Conservation (phyloP, 2,797 vertebrate species). For the Urosaurus nigricauda region DNA sequence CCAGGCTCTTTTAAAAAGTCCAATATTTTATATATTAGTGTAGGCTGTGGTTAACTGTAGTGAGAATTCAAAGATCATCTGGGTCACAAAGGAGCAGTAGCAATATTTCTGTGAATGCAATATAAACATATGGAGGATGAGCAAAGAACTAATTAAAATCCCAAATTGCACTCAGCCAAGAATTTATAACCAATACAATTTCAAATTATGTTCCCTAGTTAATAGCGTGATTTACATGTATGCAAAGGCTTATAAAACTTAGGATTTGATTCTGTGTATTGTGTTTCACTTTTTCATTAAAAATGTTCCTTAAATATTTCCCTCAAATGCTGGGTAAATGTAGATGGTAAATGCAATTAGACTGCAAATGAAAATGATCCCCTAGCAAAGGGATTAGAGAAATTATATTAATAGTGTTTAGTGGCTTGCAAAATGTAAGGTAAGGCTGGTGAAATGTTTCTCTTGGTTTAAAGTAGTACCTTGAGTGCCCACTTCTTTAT, state of each 20-base stretch:
- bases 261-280: constrained; percentile 65
- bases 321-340: constrained; percentile 66
- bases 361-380: constrained; percentile 73
- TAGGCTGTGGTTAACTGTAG: constrained; percentile 43
- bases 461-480: not conserved
- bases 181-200: constrained; percentile 57
- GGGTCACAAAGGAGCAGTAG: accelerated
- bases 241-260: constrained; percentile 66
- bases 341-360: constrained; percentile 70
- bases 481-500: not conserved
- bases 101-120: not conserved
- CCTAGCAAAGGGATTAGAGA: constrained; percentile 73
- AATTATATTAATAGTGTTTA: constrained; percentile 65
- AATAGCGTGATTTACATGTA: constrained; percentile 47
- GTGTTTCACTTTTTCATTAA: constrained; percentile 72
- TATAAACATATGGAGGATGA: constrained; percentile 53
- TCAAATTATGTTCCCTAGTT: constrained; percentile 63
- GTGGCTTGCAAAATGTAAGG: constrained; percentile 65
- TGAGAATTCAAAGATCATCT: constrained; percentile 40
- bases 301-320: constrained; percentile 72
- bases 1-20: not conserved
- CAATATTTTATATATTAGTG: constrained; percentile 36
- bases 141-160: constrained; percentile 67
- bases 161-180: constrained; percentile 53
- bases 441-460: constrained; percentile 43